Conservation (phyloP, 2,888 invertebrate genomes). For the Hybos culiciformis region DNA sequence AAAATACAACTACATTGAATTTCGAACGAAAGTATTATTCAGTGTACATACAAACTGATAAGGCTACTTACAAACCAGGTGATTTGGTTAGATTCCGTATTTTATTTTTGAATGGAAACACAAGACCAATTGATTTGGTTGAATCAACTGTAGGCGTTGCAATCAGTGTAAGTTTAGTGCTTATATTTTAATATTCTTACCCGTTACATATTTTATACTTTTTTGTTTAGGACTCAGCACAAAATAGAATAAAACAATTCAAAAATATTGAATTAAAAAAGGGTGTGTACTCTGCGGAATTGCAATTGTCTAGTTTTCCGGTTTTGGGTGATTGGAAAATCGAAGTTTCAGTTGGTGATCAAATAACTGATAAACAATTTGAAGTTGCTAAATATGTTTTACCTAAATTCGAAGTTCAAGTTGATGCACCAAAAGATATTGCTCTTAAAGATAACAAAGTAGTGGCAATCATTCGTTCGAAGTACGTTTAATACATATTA, state of each 20-base stretch:
- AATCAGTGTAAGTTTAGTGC: constrained; percentile 18
- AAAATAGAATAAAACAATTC: constrained; percentile 75
- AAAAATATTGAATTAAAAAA: constrained; percentile 47
- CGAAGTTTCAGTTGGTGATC: constrained; percentile 45
- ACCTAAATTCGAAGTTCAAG: constrained; percentile 81
- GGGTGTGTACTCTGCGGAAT: constrained; percentile 63
- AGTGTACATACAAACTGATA: constrained; percentile 82
- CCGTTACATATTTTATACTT: not conserved
- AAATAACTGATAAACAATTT: constrained; percentile 21
- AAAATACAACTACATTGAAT: constrained; percentile 54
- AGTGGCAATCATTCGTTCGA: constrained; percentile 63
- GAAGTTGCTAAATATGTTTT: constrained; percentile 79
- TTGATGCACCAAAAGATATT: constrained; percentile 68
- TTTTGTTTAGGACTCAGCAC: constrained; percentile 49
- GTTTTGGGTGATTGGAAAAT: constrained; percentile 82
- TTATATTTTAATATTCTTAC: not conserved
- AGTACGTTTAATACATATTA: no score
- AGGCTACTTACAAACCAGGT: constrained; percentile 79
- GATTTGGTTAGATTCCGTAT: constrained; percentile 62
- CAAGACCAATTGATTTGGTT: constrained; percentile 46
- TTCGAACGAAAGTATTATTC: constrained; percentile 55
- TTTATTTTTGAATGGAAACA: constrained; percentile 55
- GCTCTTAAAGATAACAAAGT: constrained; percentile 69
- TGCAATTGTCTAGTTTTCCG: constrained; percentile 66
- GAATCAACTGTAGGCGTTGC: constrained; percentile 24